phyloP scores from a whole-genome alignment of 2,797 vertebrate genomes.

The Oreonectes daqikongensis region DNA sequence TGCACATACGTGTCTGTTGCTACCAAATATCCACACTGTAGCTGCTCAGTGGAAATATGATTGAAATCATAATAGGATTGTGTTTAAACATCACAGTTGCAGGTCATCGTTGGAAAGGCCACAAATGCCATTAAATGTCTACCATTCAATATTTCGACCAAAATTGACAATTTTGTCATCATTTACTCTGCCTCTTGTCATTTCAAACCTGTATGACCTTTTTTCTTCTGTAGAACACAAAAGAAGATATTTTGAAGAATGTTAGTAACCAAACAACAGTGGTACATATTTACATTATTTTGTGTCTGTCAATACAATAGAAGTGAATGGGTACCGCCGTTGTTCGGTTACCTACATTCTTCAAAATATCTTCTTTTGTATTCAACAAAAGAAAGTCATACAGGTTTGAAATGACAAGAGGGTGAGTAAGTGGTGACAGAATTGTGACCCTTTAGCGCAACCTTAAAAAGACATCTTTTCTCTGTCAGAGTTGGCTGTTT shows the following conservation, averaged over 20 bases:
- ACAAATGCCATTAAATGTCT: neutral
- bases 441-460: neutral
- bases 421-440: neutral
- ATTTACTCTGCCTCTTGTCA: too few relatives aligned
- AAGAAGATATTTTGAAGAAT: neutral
- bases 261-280: neutral
- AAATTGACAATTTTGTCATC: neutral
- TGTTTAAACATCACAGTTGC: neutral
- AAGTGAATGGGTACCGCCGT: too few relatives aligned
- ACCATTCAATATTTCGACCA: neutral
- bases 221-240: too few relatives aligned
- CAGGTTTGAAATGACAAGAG: too few relatives aligned
- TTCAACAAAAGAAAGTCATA: too few relatives aligned
- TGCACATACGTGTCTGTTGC: neutral
- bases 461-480: too few relatives aligned
- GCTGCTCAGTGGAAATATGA: neutral
- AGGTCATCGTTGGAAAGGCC: neutral
- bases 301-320: too few relatives aligned
- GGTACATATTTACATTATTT: too few relatives aligned
- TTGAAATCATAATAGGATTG: neutral
- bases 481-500: too few relatives aligned
- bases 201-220: too few relatives aligned
- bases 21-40: neutral
- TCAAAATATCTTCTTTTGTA: too few relatives aligned
- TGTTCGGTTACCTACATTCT: too few relatives aligned